Evolutionary conservation across 2,113 vertebrate genomes (phyloP).

Genomic region (Chaetura pelagica): DNA sequence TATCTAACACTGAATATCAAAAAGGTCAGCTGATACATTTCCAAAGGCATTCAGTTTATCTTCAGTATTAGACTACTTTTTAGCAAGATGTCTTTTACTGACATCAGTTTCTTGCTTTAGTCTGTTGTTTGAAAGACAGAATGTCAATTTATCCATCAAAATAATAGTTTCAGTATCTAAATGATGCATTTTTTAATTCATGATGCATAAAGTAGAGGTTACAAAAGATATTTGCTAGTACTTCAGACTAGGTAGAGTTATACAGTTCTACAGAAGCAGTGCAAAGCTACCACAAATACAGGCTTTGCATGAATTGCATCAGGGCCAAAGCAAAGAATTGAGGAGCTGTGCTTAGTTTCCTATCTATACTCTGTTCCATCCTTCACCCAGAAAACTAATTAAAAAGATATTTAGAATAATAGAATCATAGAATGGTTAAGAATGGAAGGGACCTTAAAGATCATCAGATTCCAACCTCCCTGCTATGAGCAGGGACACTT

Average conservation of each 20-base stretch:
- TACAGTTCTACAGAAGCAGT: not conserved
- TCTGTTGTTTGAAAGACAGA: not conserved
- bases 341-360: not conserved
- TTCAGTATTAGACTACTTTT: not conserved
- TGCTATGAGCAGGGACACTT: too few relatives aligned
- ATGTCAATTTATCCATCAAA: not conserved
- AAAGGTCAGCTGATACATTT: conserved; percentile 18
- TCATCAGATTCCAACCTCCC: too few relatives aligned
- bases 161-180: not conserved
- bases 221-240: not conserved
- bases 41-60: not conserved
- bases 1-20: not conserved
- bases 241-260: not conserved
- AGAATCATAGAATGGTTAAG: too few relatives aligned
- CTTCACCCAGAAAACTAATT: not conserved
- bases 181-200: not conserved
- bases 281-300: not conserved
- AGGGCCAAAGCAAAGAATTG: not conserved
- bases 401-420: not conserved
- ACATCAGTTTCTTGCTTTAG: not conserved
- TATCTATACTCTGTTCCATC: not conserved
- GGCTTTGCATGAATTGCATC: not conserved
- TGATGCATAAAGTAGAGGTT: not conserved
- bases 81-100: not conserved
- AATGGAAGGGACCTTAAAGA: too few relatives aligned